Evolutionary conservation across 2,888 invertebrate species (phyloP).

Genomic region (Lissocephala sabroskyi): DNA sequence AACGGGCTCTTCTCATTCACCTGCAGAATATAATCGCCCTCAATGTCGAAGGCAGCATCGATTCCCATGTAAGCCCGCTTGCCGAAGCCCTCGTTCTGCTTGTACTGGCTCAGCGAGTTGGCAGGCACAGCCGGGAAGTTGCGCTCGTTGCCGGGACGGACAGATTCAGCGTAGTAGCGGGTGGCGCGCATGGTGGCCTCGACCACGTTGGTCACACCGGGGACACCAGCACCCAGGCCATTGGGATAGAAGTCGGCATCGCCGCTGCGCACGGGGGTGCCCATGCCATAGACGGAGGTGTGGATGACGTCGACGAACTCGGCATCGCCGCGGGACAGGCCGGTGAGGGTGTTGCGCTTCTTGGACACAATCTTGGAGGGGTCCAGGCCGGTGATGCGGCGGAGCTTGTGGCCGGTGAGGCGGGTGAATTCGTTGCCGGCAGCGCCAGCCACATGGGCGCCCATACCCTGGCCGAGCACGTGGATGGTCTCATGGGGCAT

Average conservation of each 20-base stretch:
- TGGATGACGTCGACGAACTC: conserved; percentile 69
- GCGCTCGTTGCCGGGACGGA: conserved; percentile 66
- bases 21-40: conserved; percentile 67
- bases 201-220: conserved; percentile 64
- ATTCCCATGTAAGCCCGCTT: conserved; percentile 69
- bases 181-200: conserved; percentile 65
- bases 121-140: conserved; percentile 69
- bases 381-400: conserved; percentile 69
- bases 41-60: conserved; percentile 48
- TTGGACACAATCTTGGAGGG: conserved; percentile 58
- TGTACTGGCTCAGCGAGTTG: conserved; percentile 62
- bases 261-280: conserved; percentile 50
- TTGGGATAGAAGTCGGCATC: conserved; percentile 71
- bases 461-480: conserved; percentile 62
- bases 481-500: conserved; percentile 61
- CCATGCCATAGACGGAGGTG: conserved; percentile 62
- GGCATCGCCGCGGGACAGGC: conserved; percentile 68
- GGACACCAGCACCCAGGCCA: conserved; percentile 53
- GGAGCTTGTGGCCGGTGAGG: conserved; percentile 59
- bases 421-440: conserved; percentile 62
- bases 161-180: conserved; percentile 69
- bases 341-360: conserved; percentile 41
- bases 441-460: conserved; percentile 68
- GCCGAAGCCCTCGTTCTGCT: conserved; percentile 59
- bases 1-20: conserved; percentile 67